Percentiles rank a stretch among this genome's conserved stretches.
These are phyloP conservation scores for Pristionchus japonicus DNA, from an alignment of 2,888 invertebrate genomes.

Conservation along the genomic window DNA sequence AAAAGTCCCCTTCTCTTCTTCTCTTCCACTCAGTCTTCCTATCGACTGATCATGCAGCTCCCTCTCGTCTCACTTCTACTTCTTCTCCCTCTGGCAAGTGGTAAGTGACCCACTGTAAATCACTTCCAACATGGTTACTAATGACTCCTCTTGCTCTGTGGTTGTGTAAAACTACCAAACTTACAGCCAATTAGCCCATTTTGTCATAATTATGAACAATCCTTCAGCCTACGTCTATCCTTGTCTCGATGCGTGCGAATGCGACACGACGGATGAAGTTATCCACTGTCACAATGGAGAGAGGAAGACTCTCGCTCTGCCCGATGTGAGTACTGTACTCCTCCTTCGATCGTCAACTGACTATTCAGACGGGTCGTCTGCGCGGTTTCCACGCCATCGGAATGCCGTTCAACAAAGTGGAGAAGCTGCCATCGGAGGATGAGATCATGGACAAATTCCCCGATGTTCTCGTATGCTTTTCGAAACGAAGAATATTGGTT, in stretches of 20 bases:
- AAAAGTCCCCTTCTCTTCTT: background rate
- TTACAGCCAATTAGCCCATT: background rate
- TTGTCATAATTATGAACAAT: no score
- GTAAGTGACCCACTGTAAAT: background rate
- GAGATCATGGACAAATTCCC: constrained; percentile 68
- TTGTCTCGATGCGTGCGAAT: constrained; percentile 69
- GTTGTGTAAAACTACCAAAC: background rate
- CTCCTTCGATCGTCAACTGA: background rate
- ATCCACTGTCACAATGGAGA: constrained; percentile 71
- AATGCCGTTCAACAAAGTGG: constrained; percentile 65
- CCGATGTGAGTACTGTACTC: constrained; percentile 49
- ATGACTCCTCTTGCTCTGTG: background rate
- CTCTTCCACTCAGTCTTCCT: background rate
- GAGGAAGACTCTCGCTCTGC: constrained; percentile 60
- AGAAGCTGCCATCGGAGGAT: constrained; percentile 63
- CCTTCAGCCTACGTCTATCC: constrained; percentile 64
- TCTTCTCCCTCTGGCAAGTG: background rate
- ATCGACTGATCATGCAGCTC: constrained; percentile 3
- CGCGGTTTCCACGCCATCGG: constrained; percentile 69
- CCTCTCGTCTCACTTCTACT: background rate
- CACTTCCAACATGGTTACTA: background rate
- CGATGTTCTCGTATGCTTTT: constrained; percentile 61
- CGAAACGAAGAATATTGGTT: no score
- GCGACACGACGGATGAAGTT: constrained; percentile 70
- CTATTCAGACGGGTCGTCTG: constrained; percentile 53